Base-by-base conservation (phyloP, 2,797 vertebrate species). In the Hypotaenidia philippensis region DNA sequence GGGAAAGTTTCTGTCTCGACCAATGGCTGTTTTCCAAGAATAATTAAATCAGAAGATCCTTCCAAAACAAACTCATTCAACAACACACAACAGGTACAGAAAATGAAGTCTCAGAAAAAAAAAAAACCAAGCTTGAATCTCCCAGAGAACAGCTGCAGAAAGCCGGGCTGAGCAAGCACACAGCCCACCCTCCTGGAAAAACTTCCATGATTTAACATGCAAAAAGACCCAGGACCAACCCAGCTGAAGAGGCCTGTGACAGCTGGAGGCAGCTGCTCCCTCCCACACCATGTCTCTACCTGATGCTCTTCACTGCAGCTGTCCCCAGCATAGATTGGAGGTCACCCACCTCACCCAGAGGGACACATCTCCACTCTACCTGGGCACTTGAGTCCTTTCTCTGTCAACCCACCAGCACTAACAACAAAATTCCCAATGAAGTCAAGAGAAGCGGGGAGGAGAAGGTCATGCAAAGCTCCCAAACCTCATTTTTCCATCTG, bases 361-460 rank as follows among this genome's bases (percentile, higher is more conserved):
- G 8, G 20, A 13, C 32, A n/a, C 8, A 1, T 23, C 38, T 61
- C 41, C 41, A 53, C 38, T 57, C 8, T 14, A 10, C 36, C 47
- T 2, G 5, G 17, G 4, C 18, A 31, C 36, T 4, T 0, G 0
- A 74, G 17, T 15, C 22, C 52, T 9, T 66, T 13, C 13, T 13
- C 2, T 13, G 13, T 4, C 60, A 91, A 34, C 12, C 31, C 85
- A 61, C 26, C 47, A 63, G 55, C 25, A 17, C 8, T 25, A 65
- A 47, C 5, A 23, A 47, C 26, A 34, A 10, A 63, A 68, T 14
- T 71, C 50, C 50, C 32, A n/a, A 4, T 0, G 2, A 8, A 38
- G 19, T 10, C 20, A 47, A 47, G 3, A 63, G 23, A 71, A 38
- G 38, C 1, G 3, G 10, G 22, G 22, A 87, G 13, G 12, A 60